phyloP scores from a whole-genome alignment of 2,888 invertebrate genomes.

The Psylliodes chrysocephalus region DNA sequence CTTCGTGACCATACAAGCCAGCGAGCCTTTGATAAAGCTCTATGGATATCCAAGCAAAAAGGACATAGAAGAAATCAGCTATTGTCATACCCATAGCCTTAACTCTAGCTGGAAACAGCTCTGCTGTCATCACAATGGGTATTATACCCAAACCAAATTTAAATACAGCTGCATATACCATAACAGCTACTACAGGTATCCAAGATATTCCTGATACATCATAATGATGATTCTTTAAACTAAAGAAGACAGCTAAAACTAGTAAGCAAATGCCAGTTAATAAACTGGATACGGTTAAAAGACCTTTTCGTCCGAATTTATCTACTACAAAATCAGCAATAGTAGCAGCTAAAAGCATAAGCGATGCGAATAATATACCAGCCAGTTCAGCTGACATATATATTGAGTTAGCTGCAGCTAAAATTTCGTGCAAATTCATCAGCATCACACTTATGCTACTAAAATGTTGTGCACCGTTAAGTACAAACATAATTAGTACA shows the following conservation, averaged over 20 bases:
- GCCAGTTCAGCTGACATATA: conserved; percentile 51
- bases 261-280: conserved; percentile 57
- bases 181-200: conserved; percentile 55
- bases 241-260: conserved; percentile 57
- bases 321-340: conserved; percentile 57
- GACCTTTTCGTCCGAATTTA: conserved; percentile 57
- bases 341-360: conserved; percentile 58
- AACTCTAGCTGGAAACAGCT: conserved; percentile 61
- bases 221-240: conserved; percentile 51
- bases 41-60: conserved; percentile 56
- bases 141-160: conserved; percentile 61
- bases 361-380: conserved; percentile 57
- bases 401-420: conserved; percentile 54
- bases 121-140: conserved; percentile 60
- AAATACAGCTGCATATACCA: conserved; percentile 59
- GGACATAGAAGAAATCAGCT: conserved; percentile 58
- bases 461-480: conserved; percentile 61
- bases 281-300: conserved; percentile 56
- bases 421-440: conserved; percentile 61
- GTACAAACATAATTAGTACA: conserved; percentile 58
- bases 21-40: conserved; percentile 56
- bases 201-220: conserved; percentile 51
- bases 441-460: conserved; percentile 61
- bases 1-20: conserved; percentile 52
- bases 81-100: conserved; percentile 62